These are phyloP conservation scores for Cathartes aura DNA, from an alignment of 2,113 vertebrate genomes.

Conservation along the genomic window DNA sequence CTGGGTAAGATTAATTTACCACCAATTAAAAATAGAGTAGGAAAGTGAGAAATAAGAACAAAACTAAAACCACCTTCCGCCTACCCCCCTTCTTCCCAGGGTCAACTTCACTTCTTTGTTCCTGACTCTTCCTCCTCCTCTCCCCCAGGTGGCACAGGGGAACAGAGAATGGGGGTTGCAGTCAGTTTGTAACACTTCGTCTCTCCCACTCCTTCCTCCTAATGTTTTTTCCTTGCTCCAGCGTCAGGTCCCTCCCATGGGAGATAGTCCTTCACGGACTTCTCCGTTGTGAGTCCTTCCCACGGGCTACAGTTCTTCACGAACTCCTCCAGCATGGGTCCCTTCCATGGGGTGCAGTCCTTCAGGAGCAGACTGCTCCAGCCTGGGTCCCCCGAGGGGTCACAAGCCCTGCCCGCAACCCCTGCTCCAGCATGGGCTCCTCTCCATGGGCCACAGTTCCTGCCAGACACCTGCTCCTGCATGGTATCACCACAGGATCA, in stretches of 20 bases:
- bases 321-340: background rate
- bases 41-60: background rate
- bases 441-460: background rate
- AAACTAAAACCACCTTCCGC: background rate
- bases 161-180: background rate
- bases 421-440: background rate
- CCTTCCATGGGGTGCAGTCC: background rate
- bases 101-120: background rate
- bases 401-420: background rate
- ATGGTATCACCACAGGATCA: background rate
- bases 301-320: background rate
- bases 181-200: background rate
- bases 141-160: background rate
- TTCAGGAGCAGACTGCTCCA: background rate
- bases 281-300: rapidly evolving
- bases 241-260: background rate
- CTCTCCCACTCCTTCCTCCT: background rate
- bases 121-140: background rate
- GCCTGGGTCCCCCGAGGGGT: background rate
- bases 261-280: background rate
- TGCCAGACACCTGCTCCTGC: background rate
- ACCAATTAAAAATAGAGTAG: background rate
- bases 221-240: background rate
- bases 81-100: background rate
- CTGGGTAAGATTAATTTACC: background rate